Evolutionary conservation across 2,797 vertebrate species (phyloP), one percentile per base, ranked within the genome.

Genomic region (Scolopax bukidnonensis): DNA sequence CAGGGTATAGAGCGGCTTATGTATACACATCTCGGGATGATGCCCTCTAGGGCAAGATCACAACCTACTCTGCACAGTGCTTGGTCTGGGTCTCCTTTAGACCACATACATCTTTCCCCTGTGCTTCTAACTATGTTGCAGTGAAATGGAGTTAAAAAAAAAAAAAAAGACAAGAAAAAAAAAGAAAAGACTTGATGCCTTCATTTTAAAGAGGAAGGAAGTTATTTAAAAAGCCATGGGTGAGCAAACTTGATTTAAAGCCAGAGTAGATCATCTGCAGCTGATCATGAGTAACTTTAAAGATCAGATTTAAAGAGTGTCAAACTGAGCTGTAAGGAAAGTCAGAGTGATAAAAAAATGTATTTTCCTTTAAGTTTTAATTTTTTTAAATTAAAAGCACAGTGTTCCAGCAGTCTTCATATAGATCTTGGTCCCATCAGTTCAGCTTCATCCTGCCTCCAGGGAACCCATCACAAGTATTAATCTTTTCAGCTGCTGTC

Each of bases 371-470:
- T 45, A 69, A 60, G 40, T 81, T 78, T 91, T 95, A 86, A 12
- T 70, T 87, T 89, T 87, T 93, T 95, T 30, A 83, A 93, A 89
- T 92, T 89, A 83, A 77, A 69, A 84, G 43, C 78, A 80, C 41
- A 40, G 30, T 82, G 84, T 80, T 68, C 63, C 71, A 63, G 40
- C 43, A 93, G 64, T 59, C n/a, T 71, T 70, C 54, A 41, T 53
- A 79, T 64, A 64, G 33, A 53, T 76, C 80, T 92, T 89, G 53
- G 63, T 95, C 65, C 69, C 60, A 83, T 73, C 56, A 91, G 84
- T 92, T 89, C 70, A 86, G 43, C 68, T 86, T 79, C 71, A 76
- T 90, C 23, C 54, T 76, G 53, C 43, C 61, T 76, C 47, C 53
- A 86, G 73, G 38, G 38, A 78, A 75, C 32, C 27, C 56, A 33